Base-by-base conservation (phyloP, 64 coral and sea anemone genomes). In the Montipora efflorescens region DNA sequence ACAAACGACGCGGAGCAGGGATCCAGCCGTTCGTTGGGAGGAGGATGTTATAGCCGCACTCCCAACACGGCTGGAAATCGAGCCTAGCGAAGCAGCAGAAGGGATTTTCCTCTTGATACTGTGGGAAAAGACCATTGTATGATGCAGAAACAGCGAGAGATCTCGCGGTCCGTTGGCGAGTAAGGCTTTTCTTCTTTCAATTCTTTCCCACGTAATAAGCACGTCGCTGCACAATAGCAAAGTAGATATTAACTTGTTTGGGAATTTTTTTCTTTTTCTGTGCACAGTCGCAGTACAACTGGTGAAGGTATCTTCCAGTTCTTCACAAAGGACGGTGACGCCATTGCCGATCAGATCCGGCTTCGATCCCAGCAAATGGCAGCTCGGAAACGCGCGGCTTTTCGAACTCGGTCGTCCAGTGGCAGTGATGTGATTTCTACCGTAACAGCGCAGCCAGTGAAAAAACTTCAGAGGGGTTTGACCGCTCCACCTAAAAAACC, bases 291-390 rank as follows among this genome's bases (percentile, higher is more conserved):
- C 77, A 88, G 84, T 67, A 19, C 77, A 36, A 93, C 92, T 28
- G 92, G 92, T 4, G 92, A 80, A 73, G 92, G 92, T 3, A 58
- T 93, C 7, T 93, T 88, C 74, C 92, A 93, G 62, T 93, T 93
- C 76, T 88, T 88, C 48, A 93, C 92, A 3, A 73, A 79, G 25
- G 58, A 78, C 19, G 92, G 84, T 22, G 84, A 88, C 47, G 48
- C 85, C 36, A 93, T 93, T 16, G 61, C 75, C 4, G 61, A 64
- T 36, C 67, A 80, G 23, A 93, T 93, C 16, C 92, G 92, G 4
- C 44, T n/a, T 22, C 92, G 72, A 3, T 93, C 82, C 8, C 64
- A 71, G 64, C 66, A 86, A 16, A 48, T 66, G 19, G 82, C 66
- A 7, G 47, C 62, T 14, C 8, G n/a, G 64, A 86, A 86, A 19